phyloP scores from a whole-genome alignment of 2,113 vertebrate species.

The Lepisosteus osseus region DNA sequence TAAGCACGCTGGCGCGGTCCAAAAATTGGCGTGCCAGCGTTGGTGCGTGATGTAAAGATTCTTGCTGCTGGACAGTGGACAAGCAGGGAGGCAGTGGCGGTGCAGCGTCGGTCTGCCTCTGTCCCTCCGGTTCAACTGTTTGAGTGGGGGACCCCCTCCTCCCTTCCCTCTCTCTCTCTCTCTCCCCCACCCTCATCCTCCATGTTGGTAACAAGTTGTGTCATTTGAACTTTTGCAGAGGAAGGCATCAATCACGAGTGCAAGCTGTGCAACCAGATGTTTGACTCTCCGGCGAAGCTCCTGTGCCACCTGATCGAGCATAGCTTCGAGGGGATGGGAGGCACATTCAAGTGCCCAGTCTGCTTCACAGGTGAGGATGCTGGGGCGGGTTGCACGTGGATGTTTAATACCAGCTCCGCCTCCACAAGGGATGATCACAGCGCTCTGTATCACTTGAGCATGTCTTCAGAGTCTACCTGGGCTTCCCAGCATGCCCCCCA shows the following conservation, averaged over 20 bases:
- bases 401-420: conserved; percentile 6
- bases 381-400: conserved; percentile 20
- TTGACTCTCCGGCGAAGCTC: conserved; percentile 98
- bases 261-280: conserved; percentile 99
- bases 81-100: background rate
- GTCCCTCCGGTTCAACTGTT: background rate
- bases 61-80: background rate
- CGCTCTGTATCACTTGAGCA: too few relatives aligned
- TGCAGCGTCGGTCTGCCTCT: background rate
- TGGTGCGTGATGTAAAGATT: background rate
- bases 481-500: background rate
- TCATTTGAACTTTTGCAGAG: conserved; percentile 89
- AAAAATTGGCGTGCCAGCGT: too few relatives aligned
- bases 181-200: conserved; percentile 51
- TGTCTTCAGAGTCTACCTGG: too few relatives aligned
- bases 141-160: conserved; percentile 24
- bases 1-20: too few relatives aligned
- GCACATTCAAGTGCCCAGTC: conserved; percentile 99
- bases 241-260: conserved; percentile 99
- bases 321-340: conserved; percentile 99
- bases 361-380: conserved; percentile 96
- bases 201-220: conserved; percentile 61
- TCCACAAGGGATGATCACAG: background rate
- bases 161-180: conserved; percentile 4
- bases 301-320: conserved; percentile 99